These are phyloP conservation scores for Cataglyphis rosenhaueri DNA, from an alignment of 2,888 invertebrate genomes.

Conservation along the genomic window DNA sequence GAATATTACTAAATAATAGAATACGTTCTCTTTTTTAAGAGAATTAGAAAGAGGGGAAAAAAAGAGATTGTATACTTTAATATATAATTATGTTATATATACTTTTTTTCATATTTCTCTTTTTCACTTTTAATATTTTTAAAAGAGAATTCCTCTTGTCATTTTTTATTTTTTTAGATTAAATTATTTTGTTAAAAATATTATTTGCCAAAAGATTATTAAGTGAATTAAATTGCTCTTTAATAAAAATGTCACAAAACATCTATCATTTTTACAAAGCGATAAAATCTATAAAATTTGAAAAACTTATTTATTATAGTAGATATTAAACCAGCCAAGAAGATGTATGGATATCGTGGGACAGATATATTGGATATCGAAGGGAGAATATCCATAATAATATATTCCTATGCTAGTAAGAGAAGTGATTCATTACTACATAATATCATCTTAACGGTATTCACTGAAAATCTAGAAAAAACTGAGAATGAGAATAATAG, in stretches of 20 bases:
- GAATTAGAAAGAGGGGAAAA: not conserved
- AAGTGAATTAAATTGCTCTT: not conserved
- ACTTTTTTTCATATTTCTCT: not conserved
- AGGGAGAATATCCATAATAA: constrained; percentile 5
- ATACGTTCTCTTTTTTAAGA: not conserved
- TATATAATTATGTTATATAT: not conserved
- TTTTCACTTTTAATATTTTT: not conserved
- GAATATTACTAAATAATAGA: not conserved
- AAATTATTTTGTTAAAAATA: not conserved
- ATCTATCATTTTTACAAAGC: not conserved
- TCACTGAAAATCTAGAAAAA: constrained; percentile 10
- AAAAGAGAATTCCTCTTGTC: not conserved
- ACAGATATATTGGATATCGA: constrained; percentile 6
- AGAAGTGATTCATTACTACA: constrained; percentile 14
- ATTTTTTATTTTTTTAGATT: not conserved
- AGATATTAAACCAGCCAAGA: not conserved
- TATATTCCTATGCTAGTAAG: not conserved
- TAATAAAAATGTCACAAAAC: not conserved
- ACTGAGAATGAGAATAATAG: constrained; percentile 11
- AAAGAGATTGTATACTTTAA: not conserved
- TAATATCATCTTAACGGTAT: not conserved
- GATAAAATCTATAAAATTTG: not conserved
- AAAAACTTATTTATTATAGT: constrained; percentile 5
- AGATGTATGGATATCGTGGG: not conserved
- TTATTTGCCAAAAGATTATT: not conserved